Evolutionary conservation across 2,888 invertebrate genomes (phyloP).

Genomic region (Laothoe populi): DNA sequence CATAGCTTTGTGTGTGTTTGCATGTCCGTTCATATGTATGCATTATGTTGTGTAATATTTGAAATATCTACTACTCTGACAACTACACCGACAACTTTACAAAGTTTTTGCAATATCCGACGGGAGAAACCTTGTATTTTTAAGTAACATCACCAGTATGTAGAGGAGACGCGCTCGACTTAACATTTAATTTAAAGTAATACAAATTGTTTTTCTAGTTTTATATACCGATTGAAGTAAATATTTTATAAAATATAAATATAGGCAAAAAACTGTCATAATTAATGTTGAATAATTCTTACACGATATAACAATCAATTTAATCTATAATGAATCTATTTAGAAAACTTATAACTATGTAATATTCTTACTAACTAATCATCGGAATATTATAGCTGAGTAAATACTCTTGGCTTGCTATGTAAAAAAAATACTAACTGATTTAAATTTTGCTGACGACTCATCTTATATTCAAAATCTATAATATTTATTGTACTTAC

Average conservation of each 20-base stretch:
- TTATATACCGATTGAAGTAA: no score
- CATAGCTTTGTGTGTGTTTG: slow-evolving; percentile 43
- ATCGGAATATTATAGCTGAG: not conserved
- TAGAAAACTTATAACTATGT: not conserved
- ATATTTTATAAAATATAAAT: not conserved
- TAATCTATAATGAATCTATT: not conserved
- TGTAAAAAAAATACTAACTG: not conserved
- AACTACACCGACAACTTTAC: slow-evolving; percentile 63
- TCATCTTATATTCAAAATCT: slow-evolving; percentile 1
- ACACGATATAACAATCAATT: not conserved
- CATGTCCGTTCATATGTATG: slow-evolving; percentile 32
- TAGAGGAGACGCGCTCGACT: slow-evolving; percentile 45
- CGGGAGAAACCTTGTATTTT: slow-evolving; percentile 53
- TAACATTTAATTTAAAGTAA: slow-evolving; percentile 49
- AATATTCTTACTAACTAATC: not conserved
- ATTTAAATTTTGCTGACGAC: not conserved
- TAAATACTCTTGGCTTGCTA: no score
- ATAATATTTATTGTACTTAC: slow-evolving; percentile 1
- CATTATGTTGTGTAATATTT: slow-evolving; percentile 27
- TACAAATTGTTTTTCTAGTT: no score
- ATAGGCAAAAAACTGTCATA: no score
- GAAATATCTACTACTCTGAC: no score
- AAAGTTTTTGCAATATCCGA: slow-evolving; percentile 59
- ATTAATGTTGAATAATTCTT: no score
- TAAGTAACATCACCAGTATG: slow-evolving; percentile 54